A percentile compares a stretch with the other conserved stretches of the same genome.
Conservation (phyloP, 64 coral and sea anemone genomes). For the Platygyra sinensis region DNA sequence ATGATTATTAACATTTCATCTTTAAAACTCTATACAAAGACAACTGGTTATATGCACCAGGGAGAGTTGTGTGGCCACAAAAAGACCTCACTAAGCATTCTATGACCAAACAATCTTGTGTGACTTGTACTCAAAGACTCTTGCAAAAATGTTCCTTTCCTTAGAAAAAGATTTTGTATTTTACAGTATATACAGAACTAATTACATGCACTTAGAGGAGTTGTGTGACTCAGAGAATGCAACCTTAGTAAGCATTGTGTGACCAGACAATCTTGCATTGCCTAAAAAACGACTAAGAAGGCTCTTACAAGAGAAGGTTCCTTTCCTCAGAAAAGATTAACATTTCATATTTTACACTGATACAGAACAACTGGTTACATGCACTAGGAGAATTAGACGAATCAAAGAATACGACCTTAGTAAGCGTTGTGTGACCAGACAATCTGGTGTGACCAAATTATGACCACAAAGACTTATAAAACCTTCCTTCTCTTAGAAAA, state of each 20-base stretch:
- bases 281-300: not conserved
- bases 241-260: not conserved
- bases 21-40: constrained; percentile 80
- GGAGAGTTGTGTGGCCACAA: too few species aligned
- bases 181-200: not conserved
- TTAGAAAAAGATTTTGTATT: too few species aligned
- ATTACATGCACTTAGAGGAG: not conserved
- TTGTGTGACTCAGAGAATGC: not conserved
- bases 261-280: not conserved
- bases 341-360: too few species aligned
- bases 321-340: too few species aligned
- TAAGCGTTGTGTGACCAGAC: not conserved
- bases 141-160: too few species aligned
- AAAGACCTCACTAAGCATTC: too few species aligned
- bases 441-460: not conserved
- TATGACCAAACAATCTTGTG: too few species aligned
- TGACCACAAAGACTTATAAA: not conserved
- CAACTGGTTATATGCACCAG: constrained; percentile 5
- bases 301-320: too few species aligned
- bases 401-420: not conserved
- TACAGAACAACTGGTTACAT: not conserved
- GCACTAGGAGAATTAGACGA: not conserved
- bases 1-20: constrained; percentile 84
- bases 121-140: too few species aligned
- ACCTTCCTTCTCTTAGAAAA: constrained; percentile 38